Base-by-base conservation (phyloP, 2,888 invertebrate species). In the Crematogaster levior region DNA sequence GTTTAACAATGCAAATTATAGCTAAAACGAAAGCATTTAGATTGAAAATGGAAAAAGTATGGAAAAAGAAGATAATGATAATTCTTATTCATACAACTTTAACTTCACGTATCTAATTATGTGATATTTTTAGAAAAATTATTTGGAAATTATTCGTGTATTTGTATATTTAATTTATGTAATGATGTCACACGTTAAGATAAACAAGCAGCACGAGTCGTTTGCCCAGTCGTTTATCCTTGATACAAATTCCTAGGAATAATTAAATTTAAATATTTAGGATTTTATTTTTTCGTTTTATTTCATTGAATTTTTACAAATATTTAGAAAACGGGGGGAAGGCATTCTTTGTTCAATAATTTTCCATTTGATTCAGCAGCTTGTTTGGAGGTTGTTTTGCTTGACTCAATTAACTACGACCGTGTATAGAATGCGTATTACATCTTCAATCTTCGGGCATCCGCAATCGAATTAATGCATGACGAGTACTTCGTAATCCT, bases 401-500 rank as follows among this genome's bases (percentile, higher is more conserved):
- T 34, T 43, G 10, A 48, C 40, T 81, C n/a, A 21, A 51, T 58
- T 81, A 72, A 81, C 48, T 30, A 48, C 10, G n/a, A 51, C 46
- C 70, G 30, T 68, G 37, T 48, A 18, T 77, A 37, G 37, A 51
- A 40, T n/a, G 56, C 9, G 34, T 43, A 58, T 68, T 30, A 34
- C 21, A 48, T 46, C 30, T 65, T 65, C 63, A 65, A 63, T 63
- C 37, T 15, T 63, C 9, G 24, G 46, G 5, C 43, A 56, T 68
- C 56, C 43, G 18, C 30, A 79, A 70, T 65, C 15, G n/a, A 53
- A 30, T 79, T 90, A 96, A 92, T 93, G 94, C 88, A 94, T 92
- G 43, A 96, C 96, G 6, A 97, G 95, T 70, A 96, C 96, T 94
- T 97, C 97, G 94, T 97, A 97, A 86, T 96, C 95, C 1, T 95